phyloP scores from a whole-genome alignment of 2,888 invertebrate species.

The Pimpla rufipes region DNA sequence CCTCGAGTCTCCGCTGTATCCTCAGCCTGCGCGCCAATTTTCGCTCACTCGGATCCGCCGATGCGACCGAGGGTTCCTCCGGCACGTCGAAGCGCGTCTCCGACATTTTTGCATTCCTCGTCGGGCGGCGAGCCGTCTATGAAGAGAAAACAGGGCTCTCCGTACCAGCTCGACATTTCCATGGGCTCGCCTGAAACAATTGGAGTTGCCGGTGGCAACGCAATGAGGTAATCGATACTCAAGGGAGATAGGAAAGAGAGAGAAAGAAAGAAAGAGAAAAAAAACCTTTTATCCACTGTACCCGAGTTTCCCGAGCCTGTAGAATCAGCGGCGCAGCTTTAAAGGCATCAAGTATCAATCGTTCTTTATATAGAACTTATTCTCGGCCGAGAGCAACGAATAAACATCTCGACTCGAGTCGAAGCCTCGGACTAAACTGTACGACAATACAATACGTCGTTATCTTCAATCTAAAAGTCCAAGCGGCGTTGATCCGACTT shows the following conservation, averaged over 20 bases:
- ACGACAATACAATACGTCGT: conserved; percentile 61
- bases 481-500: conserved; percentile 53
- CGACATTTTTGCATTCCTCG: conserved; percentile 64
- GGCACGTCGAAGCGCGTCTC: conserved; percentile 83
- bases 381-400: conserved; percentile 4
- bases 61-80: conserved; percentile 88
- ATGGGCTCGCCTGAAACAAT: conserved; percentile 19
- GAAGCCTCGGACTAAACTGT: conserved; percentile 34
- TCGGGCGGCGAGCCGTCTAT: not conserved
- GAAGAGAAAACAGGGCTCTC: not conserved
- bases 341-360: not conserved
- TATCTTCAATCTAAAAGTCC: conserved; percentile 59
- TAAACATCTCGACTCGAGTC: conserved; percentile 7
- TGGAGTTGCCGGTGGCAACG: conserved; percentile 43
- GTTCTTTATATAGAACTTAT: not conserved
- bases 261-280: not conserved
- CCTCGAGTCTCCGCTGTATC: conserved; percentile 89
- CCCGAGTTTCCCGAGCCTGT: not conserved
- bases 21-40: conserved; percentile 90
- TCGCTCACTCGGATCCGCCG: conserved; percentile 89
- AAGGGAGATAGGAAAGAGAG: not conserved
- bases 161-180: not conserved
- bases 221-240: conserved; percentile 7
- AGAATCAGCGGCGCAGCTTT: not conserved
- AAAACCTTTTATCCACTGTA: not conserved